Conservation (phyloP, 2,113 vertebrate species). For the Aphyosemion australe region DNA sequence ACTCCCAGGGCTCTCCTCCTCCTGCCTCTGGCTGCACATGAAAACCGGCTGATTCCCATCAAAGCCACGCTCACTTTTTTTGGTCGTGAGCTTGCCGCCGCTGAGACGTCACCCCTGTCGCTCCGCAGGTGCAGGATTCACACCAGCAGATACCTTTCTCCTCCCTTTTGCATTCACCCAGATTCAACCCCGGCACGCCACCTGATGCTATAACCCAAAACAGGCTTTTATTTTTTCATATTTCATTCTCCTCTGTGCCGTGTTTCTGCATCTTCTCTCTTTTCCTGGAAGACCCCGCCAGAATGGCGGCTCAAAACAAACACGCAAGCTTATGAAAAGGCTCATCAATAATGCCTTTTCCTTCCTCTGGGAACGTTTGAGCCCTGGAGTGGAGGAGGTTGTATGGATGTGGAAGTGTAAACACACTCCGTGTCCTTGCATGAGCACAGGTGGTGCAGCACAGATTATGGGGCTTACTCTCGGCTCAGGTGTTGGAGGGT, state of each 20-base stretch:
- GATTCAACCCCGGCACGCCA: constrained; percentile 5
- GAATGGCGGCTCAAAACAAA: not conserved
- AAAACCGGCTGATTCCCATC: constrained; percentile 62
- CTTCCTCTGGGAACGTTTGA: constrained; percentile 33
- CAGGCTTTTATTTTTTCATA: constrained; percentile 2
- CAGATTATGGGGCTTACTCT: constrained; percentile 35
- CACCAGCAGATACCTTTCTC: constrained; percentile 15
- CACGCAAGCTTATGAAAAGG: constrained; percentile 7
- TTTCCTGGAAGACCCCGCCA: not conserved
- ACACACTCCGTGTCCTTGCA: constrained; percentile 16
- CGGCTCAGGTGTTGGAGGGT: constrained; percentile 45
- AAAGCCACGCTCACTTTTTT: constrained; percentile 57
- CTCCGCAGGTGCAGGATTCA: constrained; percentile 32
- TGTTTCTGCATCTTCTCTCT: constrained; percentile 10
- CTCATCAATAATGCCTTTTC: constrained; percentile 28
- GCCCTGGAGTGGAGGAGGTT: constrained; percentile 25
- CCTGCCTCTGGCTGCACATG: constrained; percentile 66
- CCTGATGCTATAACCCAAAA: constrained; percentile 11
- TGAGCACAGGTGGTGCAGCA: constrained; percentile 44
- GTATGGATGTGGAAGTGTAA: constrained; percentile 41
- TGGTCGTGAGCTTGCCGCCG: constrained; percentile 26
- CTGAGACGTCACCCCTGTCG: constrained; percentile 13
- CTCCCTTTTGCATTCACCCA: constrained; percentile 15
- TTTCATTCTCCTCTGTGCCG: constrained; percentile 6
- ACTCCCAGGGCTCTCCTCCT: constrained; percentile 43